Base-by-base conservation (phyloP, 2,113 vertebrate species). In the Aegypius monachus region DNA sequence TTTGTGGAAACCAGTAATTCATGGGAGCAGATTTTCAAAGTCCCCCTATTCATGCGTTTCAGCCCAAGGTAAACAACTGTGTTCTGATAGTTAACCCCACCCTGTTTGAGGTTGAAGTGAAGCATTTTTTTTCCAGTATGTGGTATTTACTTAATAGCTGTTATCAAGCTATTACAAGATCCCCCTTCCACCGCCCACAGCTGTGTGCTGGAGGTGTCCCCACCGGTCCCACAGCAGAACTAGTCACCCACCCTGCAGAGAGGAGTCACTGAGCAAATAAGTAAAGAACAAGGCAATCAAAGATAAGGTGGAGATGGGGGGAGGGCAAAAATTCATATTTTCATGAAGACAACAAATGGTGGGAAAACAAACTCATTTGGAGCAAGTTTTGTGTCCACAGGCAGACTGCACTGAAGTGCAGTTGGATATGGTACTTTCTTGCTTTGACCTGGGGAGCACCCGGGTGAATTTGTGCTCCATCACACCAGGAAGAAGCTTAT, bases 61-160 rank as follows among this genome's bases (percentile, higher is more conserved):
- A 95, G 58, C 86, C 94, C 92, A 95, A 91, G 91, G 86, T 96
- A 97, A 96, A 96, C 91, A 94, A 10, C 58, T 53, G 65, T 58
- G 56, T 63, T 91, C 86, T 91, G 75, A 65, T 89, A 79, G 94
- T 81, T 90, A 91, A 89, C 96, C 82, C 90, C 81, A 59, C 96
- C 88, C 95, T 88, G 80, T 40, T 81, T 88, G 95, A 95, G 77
- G 72, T 32, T 87, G 86, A 74, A 93, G 61, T 26, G 47, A 95
- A 95, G 72, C 77, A 17, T 58, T 86, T 90, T 86, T 88, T 81
- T 65, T 75, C 70, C 88, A 87, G 86, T 40, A 4, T 77, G 73
- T 63, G 91, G 47, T 89, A 71, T 96, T 96, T 96, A 89, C 91
- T 75, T 74, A 96, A 94, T 78, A 91, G 84, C 73, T 77, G 83